Base-by-base conservation (phyloP, 2,113 vertebrate genomes). In the Tringa solitaria region DNA sequence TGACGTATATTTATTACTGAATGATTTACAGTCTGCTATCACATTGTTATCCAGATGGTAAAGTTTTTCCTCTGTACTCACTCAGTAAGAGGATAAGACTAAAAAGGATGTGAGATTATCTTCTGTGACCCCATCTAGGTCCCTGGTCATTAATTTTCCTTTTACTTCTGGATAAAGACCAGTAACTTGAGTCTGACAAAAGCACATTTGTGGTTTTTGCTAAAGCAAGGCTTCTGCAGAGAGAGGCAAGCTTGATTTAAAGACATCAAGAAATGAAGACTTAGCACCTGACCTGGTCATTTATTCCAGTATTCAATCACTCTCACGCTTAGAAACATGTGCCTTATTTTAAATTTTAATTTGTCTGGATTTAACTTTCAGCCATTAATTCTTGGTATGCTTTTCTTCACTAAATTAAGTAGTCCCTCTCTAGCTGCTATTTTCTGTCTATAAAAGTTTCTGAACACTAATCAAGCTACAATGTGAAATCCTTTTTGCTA, bases 111-210 rank as follows among this genome's bases (percentile, higher is more conserved):
- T 76, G 67, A 91, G 57, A 84, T 95, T 96, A 83, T 95, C 57
- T 95, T 82, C 37, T 87, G 9, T 94, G 86, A 87, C 81, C 81
- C 54, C 45, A 53, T 95, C 22, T 46, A 61, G 50, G 73, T 91
- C 63, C 37, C 26, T 79, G 22, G 45, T 69, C 57, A 73, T 96
- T 89, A 95, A 94, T 95, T 89, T 91, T 79, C 43, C n/a, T 87
- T 89, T 75, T 89, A 45, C 15, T 87, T 84, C 32, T 73, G 28
- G 21, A 8, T 2, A 1, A 82, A 73, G 57, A 75, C 28, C 26
- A 27, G 50, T 83, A 75, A 46, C 57, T 92, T 54, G 22, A 45
- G n/a, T 64, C 77, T 93, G 74, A 78, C 23, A 64, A 72, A 92
- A 87, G 51, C 46, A 75, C n/a, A 7, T 91, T 89, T 79, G 30